phyloP scores from a whole-genome alignment of 2,113 vertebrate species.

The Nannobrachium achirus region DNA sequence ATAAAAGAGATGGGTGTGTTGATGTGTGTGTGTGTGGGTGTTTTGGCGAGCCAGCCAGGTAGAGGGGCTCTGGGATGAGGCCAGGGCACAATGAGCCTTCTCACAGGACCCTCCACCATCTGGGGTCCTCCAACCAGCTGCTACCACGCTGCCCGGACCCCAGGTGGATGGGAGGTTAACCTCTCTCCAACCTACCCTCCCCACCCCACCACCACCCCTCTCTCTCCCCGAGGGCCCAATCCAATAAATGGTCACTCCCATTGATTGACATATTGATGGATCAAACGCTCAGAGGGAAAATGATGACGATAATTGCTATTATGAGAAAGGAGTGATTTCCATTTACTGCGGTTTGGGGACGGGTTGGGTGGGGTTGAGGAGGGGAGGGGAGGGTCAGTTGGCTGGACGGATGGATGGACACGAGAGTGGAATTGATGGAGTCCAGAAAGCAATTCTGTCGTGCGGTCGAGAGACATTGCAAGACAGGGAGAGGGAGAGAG shows the following conservation, averaged over 20 bases:
- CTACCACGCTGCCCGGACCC: neutral
- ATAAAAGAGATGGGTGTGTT: neutral
- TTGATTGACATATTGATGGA: neutral
- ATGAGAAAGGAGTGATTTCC: neutral
- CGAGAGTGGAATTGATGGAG: neutral
- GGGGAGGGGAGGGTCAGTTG: neutral
- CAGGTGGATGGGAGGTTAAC: neutral
- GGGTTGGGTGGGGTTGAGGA: too few relatives aligned
- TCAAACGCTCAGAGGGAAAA: neutral
- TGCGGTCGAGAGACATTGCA: too few relatives aligned
- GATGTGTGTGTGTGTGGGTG: neutral
- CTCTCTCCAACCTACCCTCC: neutral
- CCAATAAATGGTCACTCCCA: neutral
- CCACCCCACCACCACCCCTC: too few relatives aligned
- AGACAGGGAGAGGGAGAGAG: too few relatives aligned
- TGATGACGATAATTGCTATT: neutral
- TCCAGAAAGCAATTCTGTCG: neutral
- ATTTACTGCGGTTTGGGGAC: neutral
- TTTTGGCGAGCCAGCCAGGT: neutral
- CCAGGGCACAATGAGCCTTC: neutral
- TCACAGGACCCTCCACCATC: neutral
- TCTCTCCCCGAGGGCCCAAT: neutral
- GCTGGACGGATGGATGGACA: neutral
- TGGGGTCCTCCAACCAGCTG: neutral
- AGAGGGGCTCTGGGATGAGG: neutral